These are phyloP conservation scores for Morone chrysops DNA, from an alignment of 2,113 vertebrate genomes.

Conservation along the genomic window DNA sequence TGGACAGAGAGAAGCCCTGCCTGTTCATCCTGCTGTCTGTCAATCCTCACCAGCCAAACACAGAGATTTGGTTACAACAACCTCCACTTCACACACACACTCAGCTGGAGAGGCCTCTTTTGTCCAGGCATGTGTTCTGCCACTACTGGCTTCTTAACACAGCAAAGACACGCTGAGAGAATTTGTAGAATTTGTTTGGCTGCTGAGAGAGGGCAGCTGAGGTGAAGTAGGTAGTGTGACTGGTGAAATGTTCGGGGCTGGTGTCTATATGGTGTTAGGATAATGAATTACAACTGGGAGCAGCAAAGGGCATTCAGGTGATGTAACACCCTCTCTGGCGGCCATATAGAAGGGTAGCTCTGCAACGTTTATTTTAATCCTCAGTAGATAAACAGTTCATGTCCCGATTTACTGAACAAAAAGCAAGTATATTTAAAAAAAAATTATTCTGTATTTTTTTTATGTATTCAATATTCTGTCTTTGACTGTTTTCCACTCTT, in stretches of 20 bases:
- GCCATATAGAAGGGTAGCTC: not conserved
- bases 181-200: slow-evolving; percentile 13
- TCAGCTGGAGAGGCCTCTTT: slow-evolving; percentile 49
- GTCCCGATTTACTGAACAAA: not conserved
- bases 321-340: not conserved
- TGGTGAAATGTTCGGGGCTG: not conserved
- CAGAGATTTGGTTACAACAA: slow-evolving; percentile 59
- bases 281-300: slow-evolving; percentile 27
- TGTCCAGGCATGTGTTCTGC: slow-evolving; percentile 61
- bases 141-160: slow-evolving; percentile 40
- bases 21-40: slow-evolving; percentile 48
- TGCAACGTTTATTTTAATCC: not conserved
- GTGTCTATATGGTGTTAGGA: slow-evolving; percentile 2
- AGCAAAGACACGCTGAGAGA: slow-evolving; percentile 17
- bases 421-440: no score
- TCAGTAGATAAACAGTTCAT: not conserved
- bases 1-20: slow-evolving; percentile 12
- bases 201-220: not conserved
- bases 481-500: not conserved
- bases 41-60: slow-evolving; percentile 56
- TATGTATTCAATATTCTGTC: no score
- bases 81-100: slow-evolving; percentile 31
- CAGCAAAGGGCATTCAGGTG: not conserved
- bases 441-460: no score
- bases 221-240: slow-evolving; percentile 20